phyloP scores from a whole-genome alignment of 2,888 invertebrate genomes.

The Hedychridium roseum region DNA sequence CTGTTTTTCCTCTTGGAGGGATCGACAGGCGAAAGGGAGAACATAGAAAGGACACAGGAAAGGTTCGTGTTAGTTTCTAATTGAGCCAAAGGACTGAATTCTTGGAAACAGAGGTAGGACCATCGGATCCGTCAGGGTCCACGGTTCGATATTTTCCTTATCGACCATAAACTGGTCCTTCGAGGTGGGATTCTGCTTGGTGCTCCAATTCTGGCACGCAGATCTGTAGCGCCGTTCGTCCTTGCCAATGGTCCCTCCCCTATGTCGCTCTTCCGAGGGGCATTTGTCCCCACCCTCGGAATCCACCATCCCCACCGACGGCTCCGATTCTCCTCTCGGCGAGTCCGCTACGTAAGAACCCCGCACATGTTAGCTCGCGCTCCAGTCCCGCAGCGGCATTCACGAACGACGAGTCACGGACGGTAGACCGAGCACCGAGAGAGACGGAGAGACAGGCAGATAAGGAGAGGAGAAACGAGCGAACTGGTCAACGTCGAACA shows the following conservation, averaged over 20 bases:
- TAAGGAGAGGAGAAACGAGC: not conserved
- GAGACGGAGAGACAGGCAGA: not conserved
- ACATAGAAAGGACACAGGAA: no score
- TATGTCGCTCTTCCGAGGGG: slow-evolving; percentile 2
- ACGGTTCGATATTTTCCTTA: not conserved
- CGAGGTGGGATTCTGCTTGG: not conserved
- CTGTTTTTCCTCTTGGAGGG: no score
- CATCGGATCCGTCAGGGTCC: not conserved
- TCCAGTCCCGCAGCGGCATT: slow-evolving; percentile 60
- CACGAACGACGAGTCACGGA: slow-evolving; percentile 56
- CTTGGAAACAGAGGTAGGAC: not conserved
- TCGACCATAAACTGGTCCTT: not conserved
- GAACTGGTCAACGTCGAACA: not conserved
- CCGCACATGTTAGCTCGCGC: slow-evolving; percentile 59
- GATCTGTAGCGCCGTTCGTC: no score
- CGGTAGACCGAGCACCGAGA: no score
- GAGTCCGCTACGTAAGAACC: slow-evolving; percentile 54
- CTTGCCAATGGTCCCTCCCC: no score
- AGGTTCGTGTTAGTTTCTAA: no score
- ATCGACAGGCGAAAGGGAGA: not conserved
- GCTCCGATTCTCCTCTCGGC: slow-evolving; percentile 16
- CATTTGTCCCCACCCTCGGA: not conserved
- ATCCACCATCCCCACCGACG: no score
- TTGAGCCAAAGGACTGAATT: not conserved
- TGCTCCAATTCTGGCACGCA: no score